Conservation (phyloP, 2,888 invertebrate species). For the Hydraecia micacea region DNA sequence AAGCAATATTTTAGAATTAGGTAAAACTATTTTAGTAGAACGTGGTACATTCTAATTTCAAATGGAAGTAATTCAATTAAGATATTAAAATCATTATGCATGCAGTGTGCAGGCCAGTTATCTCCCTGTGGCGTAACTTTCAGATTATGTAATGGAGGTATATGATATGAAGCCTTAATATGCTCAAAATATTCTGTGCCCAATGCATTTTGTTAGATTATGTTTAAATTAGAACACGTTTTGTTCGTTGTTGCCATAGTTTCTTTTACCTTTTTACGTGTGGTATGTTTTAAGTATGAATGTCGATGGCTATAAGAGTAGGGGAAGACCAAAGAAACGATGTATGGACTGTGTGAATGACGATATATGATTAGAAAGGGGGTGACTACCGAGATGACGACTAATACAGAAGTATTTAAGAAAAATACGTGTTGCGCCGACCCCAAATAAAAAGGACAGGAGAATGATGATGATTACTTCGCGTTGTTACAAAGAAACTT, state of each 20-base stretch:
- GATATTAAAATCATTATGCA: conserved; percentile 52
- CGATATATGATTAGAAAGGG: too few species aligned
- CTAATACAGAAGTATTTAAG: too few species aligned
- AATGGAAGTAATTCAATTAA: conserved; percentile 54
- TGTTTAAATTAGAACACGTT: not conserved
- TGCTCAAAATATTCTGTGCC: conserved; percentile 16
- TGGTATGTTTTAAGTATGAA: too few species aligned
- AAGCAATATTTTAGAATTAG: conserved; percentile 26
- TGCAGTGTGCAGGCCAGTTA: conserved; percentile 31
- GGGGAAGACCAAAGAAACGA: too few species aligned
- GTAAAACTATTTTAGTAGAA: conserved; percentile 22
- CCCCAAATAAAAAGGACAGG: too few species aligned
- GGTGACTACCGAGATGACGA: too few species aligned
- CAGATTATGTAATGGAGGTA: not conserved
- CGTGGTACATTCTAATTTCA: conserved; percentile 29
- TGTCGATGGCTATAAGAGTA: too few species aligned
- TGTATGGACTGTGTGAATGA: too few species aligned
- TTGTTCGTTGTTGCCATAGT: not conserved
- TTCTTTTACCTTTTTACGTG: not conserved
- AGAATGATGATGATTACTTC: too few species aligned
- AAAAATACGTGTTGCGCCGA: too few species aligned
- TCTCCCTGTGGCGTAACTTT: conserved; percentile 26
- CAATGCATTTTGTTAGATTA: not conserved
- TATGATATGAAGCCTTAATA: not conserved
- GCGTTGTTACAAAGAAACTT: too few species aligned